Evolutionary conservation across 2,888 invertebrate species (phyloP), one percentile per base, ranked within the genome.

Genomic region (Liposcelis brunnea): DNA sequence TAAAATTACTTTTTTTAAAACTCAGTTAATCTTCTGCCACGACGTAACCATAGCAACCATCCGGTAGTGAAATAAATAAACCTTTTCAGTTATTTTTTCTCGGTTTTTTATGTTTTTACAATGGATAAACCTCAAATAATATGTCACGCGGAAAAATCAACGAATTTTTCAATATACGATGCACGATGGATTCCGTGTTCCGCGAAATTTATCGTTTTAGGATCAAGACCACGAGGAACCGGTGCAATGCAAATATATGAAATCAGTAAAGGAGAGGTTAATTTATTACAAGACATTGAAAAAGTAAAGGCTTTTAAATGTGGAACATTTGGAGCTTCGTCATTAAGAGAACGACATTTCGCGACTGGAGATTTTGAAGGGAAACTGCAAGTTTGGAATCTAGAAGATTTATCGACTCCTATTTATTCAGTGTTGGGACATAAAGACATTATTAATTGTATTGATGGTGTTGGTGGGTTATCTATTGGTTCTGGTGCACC

Each of bases 171-270:
- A 0, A 63, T 91, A 18, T 91, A 86, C 61, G 94, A 94, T 58
- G 76, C 80, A n/a, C 87, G 86, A 66, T 95, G 94, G 95, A 78
- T 95, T 55, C 94, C 95, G 1, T 81, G 83, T 58, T 90, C 91
- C 2, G 85, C 94, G 1, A 93, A 91, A 64, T 87, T 94, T 64
- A 79, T 90, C 49, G 76, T 83, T 36, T 68, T 94, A 45, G 95
- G 95, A 8, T 81, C 80, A 12, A 74, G 83, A 59, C 77, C 93
- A 0, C 80, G 80, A 56, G 87, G 87, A 38, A 80, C 78, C 43
- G 95, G 95, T 1, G 74, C 84, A 18, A 65, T 93, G 47, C 83
- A 93, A 64, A 70, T 85, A 12, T 87, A 76, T 58, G 80, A 84
- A 59, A 68, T 90, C 16, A 74, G 75, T 19, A 74, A 78, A 43